Conservation (phyloP, 2,113 vertebrate species). For the Anthoscopus minutus region DNA sequence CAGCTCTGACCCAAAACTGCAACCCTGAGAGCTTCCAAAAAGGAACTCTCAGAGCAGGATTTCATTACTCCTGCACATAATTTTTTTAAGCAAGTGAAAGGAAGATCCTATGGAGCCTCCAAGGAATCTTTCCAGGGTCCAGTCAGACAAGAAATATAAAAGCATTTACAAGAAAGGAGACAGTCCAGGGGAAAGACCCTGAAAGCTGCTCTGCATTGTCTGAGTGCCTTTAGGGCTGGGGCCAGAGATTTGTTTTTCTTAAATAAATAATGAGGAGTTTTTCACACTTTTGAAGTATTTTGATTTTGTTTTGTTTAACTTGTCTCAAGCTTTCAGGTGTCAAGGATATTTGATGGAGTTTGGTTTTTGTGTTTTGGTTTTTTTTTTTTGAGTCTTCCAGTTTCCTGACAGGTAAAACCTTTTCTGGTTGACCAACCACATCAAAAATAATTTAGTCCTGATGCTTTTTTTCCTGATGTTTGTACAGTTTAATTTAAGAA, state of each 20-base stretch:
- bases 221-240: background rate
- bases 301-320: background rate
- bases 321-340: background rate
- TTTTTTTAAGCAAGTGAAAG: background rate
- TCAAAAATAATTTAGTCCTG: background rate
- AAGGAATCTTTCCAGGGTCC: background rate
- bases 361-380: background rate
- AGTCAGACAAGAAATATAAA: constrained; percentile 9
- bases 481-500: background rate
- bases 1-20: no score
- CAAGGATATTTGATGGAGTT: background rate
- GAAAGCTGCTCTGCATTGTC: background rate
- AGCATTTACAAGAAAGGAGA: background rate
- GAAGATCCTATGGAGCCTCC: background rate
- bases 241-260: background rate
- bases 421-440: background rate
- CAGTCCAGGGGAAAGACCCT: background rate
- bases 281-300: background rate
- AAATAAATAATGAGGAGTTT: constrained; percentile 1
- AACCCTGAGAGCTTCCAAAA: background rate
- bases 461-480: background rate
- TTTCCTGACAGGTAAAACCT: background rate
- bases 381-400: background rate
- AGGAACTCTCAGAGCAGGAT: background rate
- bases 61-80: background rate